Percentiles rank a stretch among this genome's conserved stretches.
Evolutionary conservation across 2,888 invertebrate genomes (phyloP).

Genomic region (Diadromus collaris): DNA sequence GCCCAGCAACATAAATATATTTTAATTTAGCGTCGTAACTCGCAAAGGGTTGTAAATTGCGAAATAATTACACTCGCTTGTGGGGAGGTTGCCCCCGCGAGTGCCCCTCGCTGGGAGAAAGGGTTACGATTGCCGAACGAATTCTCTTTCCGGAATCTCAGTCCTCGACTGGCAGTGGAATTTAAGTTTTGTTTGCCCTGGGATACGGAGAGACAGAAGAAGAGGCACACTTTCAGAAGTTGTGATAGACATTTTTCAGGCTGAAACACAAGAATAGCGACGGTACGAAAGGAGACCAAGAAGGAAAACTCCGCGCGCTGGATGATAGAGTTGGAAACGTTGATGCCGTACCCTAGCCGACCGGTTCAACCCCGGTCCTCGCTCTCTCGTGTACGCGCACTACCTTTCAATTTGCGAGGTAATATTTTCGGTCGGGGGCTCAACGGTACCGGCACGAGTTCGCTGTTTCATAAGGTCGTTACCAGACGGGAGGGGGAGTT

Average conservation of each 20-base stretch:
- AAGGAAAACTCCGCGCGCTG: conserved; percentile 20
- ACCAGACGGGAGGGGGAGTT: conserved; percentile 63
- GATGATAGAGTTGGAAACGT: conserved; percentile 31
- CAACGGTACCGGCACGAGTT: conserved; percentile 63
- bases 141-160: conserved; percentile 48
- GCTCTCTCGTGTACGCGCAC: conserved; percentile 48
- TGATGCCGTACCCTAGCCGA: background rate
- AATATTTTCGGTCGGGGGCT: conserved; percentile 71
- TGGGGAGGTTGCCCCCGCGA: conserved; percentile 32
- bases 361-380: conserved; percentile 40
- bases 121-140: conserved; percentile 53
- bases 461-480: conserved; percentile 75
- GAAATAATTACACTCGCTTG: conserved; percentile 73
- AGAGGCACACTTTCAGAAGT: conserved; percentile 60
- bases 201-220: conserved; percentile 59
- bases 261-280: conserved; percentile 25
- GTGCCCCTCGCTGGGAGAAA: conserved; percentile 59
- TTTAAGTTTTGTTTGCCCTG: conserved; percentile 65
- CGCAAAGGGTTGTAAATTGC: conserved; percentile 75
- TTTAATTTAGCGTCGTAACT: conserved; percentile 74
- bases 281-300: conserved; percentile 17
- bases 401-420: conserved; percentile 74
- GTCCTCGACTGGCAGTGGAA: conserved; percentile 63
- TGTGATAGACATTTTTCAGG: conserved; percentile 55
- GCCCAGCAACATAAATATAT: conserved; percentile 74